Evolutionary conservation across 2,113 vertebrate genomes (phyloP).

Genomic region (Gnathonemus longibarbis): DNA sequence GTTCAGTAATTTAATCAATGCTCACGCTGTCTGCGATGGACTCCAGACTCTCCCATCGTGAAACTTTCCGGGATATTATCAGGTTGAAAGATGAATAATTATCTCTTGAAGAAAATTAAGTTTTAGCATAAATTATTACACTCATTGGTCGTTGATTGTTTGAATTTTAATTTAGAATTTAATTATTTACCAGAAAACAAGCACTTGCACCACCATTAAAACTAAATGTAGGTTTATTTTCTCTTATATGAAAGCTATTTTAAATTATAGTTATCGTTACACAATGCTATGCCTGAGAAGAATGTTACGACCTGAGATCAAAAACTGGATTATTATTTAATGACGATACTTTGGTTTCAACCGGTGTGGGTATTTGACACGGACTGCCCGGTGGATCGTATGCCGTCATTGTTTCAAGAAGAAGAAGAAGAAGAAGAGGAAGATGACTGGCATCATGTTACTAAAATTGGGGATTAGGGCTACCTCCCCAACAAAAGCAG

Average conservation of each 20-base stretch:
- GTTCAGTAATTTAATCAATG: not conserved
- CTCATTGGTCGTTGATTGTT: not conserved
- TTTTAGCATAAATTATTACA: not conserved
- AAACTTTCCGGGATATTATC: not conserved
- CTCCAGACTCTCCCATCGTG: not conserved
- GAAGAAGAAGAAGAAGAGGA: not conserved
- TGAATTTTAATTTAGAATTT: not conserved
- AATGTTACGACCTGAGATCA: not conserved
- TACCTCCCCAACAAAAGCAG: not conserved
- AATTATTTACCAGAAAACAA: not conserved
- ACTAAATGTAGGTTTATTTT: not conserved
- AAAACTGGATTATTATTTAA: not conserved
- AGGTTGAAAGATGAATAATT: not conserved
- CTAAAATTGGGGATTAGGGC: not conserved
- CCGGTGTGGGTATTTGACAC: not conserved
- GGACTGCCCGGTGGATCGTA: not conserved
- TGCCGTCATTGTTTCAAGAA: not conserved
- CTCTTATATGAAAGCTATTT: not conserved
- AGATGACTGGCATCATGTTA: not conserved
- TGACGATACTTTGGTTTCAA: not conserved
- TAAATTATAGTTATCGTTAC: not conserved
- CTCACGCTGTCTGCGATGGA: not conserved
- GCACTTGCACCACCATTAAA: not conserved
- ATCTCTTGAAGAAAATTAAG: not conserved
- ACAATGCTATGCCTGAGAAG: not conserved